Evolutionary conservation across 2,113 vertebrate species (phyloP).

Genomic region (Ciconia stormi): DNA sequence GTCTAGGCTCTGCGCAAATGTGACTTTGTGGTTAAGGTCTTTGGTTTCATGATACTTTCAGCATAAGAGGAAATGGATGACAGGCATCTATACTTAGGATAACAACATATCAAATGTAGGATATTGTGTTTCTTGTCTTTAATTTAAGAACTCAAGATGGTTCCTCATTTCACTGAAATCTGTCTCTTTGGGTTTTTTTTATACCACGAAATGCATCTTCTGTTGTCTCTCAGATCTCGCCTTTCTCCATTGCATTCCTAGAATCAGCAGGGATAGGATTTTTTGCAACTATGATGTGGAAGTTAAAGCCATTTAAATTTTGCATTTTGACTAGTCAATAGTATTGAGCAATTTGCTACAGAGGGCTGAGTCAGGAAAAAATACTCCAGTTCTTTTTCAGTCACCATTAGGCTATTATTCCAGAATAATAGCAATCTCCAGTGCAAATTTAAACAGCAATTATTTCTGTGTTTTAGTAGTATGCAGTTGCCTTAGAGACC

Average conservation of each 20-base stretch:
- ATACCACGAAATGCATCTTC: neutral
- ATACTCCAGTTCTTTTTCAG: neutral
- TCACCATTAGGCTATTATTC: neutral
- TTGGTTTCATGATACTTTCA: neutral
- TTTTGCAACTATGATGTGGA: neutral
- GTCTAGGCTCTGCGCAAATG: neutral
- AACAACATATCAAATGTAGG: neutral
- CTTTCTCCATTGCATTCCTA: neutral
- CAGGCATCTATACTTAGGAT: neutral
- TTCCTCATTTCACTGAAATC: neutral
- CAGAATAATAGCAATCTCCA: neutral
- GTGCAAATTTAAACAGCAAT: neutral
- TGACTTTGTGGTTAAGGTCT: neutral
- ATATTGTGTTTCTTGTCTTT: constrained; percentile 23
- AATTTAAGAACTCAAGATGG: constrained; percentile 1
- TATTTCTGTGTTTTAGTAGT: constrained; percentile 6
- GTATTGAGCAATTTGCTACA: neutral
- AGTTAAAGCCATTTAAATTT: constrained; percentile 11
- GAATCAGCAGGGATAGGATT: neutral
- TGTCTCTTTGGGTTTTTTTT: neutral
- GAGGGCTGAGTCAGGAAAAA: neutral
- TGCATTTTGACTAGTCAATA: constrained; percentile 15
- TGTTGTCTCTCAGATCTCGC: neutral
- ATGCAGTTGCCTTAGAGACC: constrained; percentile 12
- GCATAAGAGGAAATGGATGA: neutral